Evolutionary conservation across 2,797 vertebrate genomes (phyloP), one percentile per base, ranked within the genome.

Genomic region (Eleutherodactylus coqui): DNA sequence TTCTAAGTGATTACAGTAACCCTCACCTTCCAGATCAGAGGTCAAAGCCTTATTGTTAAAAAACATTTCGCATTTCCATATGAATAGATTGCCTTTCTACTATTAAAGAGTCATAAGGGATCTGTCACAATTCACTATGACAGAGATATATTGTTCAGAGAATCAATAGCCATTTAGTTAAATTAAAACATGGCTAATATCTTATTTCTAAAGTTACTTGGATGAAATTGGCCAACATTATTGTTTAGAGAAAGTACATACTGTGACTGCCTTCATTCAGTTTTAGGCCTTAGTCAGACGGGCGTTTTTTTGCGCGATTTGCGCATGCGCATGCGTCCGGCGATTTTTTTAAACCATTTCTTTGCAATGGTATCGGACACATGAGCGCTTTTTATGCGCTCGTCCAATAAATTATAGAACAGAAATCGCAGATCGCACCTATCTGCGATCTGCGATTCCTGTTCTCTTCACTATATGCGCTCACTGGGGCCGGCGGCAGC

Each of bases 81-180:
- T 87, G 86, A 87, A 87, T 80, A 69, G 73, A 70, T 87, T 87
- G 75, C 43, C 45, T 84, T 79, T 62, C 36, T 84, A 27, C 76
- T 84, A 79, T 87, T 79, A 87, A 84, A 83, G 76, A 84, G 76
- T 75, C 82, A 84, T 80, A 87, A 84, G 86, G 82, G 69, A 84
- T 79, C 67, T 79, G 69, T 49, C 82, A 84, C 58, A 84, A 84
- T 84, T 84, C 82, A 62, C 82, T 79, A 58, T 29, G 86, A 80
- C 64, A 87, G 81, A 87, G 82, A 87, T 87, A 84, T 79, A 87
- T 80, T 84, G 82, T 84, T 75, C 80, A 79, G 51, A 43, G 21
- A 80, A 87, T 87, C 82, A 84, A 87, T 87, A 87, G 55, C 82
- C 86, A 87, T 84, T 87, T 87, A 84, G 76, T 80, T 60, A 87